Percentiles rank a stretch among this genome's conserved stretches.
Conservation (phyloP, 2,113 vertebrate species). For the Smithornis capensis region DNA sequence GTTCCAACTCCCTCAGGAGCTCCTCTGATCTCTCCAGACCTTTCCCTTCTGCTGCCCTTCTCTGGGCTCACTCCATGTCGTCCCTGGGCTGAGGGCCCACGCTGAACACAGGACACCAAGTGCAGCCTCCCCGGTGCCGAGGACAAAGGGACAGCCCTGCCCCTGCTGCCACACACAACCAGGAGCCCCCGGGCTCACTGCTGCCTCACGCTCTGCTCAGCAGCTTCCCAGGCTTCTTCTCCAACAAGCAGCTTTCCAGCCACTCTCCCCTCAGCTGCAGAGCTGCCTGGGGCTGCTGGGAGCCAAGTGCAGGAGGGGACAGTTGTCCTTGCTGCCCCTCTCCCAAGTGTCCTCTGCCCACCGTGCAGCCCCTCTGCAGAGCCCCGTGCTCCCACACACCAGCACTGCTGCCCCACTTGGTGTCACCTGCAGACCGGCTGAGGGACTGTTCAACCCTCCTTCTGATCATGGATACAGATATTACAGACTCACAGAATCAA, state of each 20-base stretch:
- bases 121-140: fast-evolving
- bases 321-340: background rate
- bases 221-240: background rate
- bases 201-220: background rate
- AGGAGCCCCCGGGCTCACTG: background rate
- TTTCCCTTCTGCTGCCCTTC: background rate
- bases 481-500: too few species aligned
- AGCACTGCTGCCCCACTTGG: background rate
- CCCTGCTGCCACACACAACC: background rate
- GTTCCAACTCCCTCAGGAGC: background rate
- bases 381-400: background rate
- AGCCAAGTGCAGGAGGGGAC: background rate
- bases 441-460: fast-evolving
- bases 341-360: background rate
- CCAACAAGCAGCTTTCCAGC: background rate
- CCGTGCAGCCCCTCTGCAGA: background rate
- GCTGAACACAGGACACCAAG: fast-evolving
- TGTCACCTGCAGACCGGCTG: background rate
- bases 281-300: fast-evolving
- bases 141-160: too few species aligned
- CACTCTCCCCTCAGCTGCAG: background rate
- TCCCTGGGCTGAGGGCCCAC: background rate
- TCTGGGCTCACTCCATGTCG: background rate
- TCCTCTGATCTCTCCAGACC: background rate
- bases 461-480: fast-evolving